Conservation (phyloP, 30 jellyfish, hydroid and myxozoan genomes). For the Clytia hemisphaerica region DNA sequence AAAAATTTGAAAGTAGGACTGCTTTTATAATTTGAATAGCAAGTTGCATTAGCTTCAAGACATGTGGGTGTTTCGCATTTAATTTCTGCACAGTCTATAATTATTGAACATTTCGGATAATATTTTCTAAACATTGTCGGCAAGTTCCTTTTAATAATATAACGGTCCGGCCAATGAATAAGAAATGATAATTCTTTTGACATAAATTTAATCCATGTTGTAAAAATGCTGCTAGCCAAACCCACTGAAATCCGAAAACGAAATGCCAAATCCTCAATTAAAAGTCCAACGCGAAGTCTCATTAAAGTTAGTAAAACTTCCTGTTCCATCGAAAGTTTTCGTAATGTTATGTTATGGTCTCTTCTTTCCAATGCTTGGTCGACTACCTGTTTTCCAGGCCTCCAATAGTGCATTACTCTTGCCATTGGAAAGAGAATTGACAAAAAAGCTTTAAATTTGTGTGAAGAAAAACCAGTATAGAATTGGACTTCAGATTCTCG, state of each 20-base stretch:
- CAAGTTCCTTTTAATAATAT: not conserved
- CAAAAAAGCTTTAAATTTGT: not conserved
- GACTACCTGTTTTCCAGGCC: not conserved
- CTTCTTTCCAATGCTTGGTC: not conserved
- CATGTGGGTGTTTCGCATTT: constrained; percentile 42
- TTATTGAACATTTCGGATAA: constrained; percentile 20
- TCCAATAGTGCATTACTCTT: constrained; percentile 34
- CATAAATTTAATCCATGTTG: constrained; percentile 34
- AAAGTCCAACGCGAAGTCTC: constrained; percentile 26
- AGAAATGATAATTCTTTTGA: constrained; percentile 6
- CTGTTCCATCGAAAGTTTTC: constrained; percentile 16
- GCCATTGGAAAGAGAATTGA: constrained; percentile 8
- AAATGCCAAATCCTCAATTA: constrained; percentile 21
- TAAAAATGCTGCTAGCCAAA: constrained; percentile 3
- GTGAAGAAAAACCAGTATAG: constrained; percentile 14
- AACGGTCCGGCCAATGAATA: constrained; percentile 44
- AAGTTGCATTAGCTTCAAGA: constrained; percentile 19
- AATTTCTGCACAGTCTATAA: constrained; percentile 42
- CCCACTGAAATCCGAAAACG: constrained; percentile 10
- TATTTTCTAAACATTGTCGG: constrained; percentile 23
- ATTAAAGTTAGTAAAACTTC: constrained; percentile 36
- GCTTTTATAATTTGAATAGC: constrained; percentile 40
- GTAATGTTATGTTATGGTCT: not conserved
- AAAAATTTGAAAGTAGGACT: constrained; percentile 9
- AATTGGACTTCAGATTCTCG: constrained; percentile 17